These are phyloP conservation scores for Hexactinellida sp. DNA, from an alignment of 37 sponge, comb jelly and placozoan species.

Conservation along the genomic window DNA sequence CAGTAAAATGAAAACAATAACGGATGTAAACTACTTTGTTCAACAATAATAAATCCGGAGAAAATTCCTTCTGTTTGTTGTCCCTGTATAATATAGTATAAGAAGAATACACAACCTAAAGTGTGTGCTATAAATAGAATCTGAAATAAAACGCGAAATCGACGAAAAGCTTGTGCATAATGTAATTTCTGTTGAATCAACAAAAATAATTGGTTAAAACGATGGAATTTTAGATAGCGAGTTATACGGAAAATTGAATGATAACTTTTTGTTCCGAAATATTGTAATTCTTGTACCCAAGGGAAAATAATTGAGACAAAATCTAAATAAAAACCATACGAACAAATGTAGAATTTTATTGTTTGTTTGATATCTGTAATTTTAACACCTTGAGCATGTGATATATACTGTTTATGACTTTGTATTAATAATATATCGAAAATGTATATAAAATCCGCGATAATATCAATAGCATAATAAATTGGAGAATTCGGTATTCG, in stretches of 20 bases:
- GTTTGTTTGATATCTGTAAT: neutral
- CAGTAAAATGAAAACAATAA: neutral
- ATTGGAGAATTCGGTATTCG: neutral
- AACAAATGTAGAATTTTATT: neutral
- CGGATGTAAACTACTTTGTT: neutral
- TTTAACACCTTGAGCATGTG: neutral
- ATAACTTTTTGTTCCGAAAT: neutral
- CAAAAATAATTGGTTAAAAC: neutral
- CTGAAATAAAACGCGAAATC: neutral
- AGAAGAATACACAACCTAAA: neutral
- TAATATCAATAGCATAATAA: neutral
- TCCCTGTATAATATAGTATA: neutral
- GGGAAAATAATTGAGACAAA: neutral
- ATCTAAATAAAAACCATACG: neutral
- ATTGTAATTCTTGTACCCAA: neutral
- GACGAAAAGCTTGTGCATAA: neutral
- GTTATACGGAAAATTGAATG: neutral
- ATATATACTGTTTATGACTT: conserved; percentile 7
- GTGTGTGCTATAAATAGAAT: neutral
- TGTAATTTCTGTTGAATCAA: conserved; percentile 1
- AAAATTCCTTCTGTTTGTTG: neutral
- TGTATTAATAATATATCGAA: neutral
- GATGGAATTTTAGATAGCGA: neutral
- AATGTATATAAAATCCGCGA: neutral
- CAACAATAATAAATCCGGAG: neutral